These are phyloP conservation scores for Mus spretus DNA, from an alignment of 2,797 vertebrate genomes.

Conservation along the genomic window DNA sequence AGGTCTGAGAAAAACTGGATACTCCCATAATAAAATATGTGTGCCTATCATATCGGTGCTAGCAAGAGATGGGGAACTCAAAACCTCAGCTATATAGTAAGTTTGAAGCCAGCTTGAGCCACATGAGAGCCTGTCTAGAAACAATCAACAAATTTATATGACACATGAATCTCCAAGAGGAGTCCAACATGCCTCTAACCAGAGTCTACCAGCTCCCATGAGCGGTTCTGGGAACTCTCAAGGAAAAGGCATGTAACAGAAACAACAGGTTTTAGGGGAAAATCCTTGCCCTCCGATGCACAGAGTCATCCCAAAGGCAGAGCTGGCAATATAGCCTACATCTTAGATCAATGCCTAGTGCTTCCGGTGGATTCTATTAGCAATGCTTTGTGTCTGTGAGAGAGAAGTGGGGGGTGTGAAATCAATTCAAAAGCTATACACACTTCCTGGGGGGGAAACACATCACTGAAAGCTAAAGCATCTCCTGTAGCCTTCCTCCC, in stretches of 20 bases:
- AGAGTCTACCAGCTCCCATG: neutral
- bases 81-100: neutral
- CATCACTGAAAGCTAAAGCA: slow-evolving; percentile 7
- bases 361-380: slow-evolving; percentile 55
- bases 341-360: neutral
- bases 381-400: neutral
- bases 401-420: neutral
- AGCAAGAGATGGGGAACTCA: neutral
- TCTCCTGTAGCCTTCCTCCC: slow-evolving; percentile 1
- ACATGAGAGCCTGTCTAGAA: neutral
- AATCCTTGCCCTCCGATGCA: neutral
- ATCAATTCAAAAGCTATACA: slow-evolving; percentile 42
- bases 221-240: neutral
- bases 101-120: neutral
- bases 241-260: neutral
- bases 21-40: neutral
- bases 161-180: neutral
- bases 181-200: neutral
- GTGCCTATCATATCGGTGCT: no score
- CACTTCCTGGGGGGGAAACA: neutral
- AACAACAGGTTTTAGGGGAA: neutral
- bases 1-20: neutral
- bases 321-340: neutral
- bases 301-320: neutral
- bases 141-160: neutral